These are phyloP conservation scores for Triplophysa rosa DNA, from an alignment of 2,113 vertebrate genomes.

Conservation along the genomic window DNA sequence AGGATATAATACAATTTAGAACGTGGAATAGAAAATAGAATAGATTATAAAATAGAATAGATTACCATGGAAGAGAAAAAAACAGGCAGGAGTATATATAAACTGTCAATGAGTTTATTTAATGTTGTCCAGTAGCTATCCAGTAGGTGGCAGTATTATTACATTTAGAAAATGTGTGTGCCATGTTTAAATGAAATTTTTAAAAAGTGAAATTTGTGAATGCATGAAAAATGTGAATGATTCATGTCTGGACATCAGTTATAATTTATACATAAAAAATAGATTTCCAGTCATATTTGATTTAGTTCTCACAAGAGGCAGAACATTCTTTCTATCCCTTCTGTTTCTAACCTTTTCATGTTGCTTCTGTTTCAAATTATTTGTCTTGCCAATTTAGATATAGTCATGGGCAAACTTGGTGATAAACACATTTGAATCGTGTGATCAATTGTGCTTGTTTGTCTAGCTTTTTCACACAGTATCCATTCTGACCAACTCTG, in stretches of 20 bases:
- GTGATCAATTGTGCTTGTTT: background rate
- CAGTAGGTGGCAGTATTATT: constrained; percentile 58
- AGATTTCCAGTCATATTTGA: background rate
- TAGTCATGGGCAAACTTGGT: background rate
- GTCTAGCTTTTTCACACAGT: background rate
- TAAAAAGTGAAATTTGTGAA: too few species aligned
- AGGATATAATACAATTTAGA: too few species aligned
- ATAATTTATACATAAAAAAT: background rate
- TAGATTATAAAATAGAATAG: background rate
- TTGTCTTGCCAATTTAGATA: too few species aligned
- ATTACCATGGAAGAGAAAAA: background rate
- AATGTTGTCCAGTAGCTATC: constrained; percentile 6
- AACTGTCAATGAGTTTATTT: too few species aligned
- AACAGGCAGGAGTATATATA: too few species aligned
- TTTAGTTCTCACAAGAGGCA: background rate
- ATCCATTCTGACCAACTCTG: background rate
- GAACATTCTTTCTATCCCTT: background rate
- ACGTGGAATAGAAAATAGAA: too few species aligned
- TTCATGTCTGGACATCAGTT: background rate
- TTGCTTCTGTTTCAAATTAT: background rate
- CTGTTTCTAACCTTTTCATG: background rate
- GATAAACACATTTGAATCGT: background rate
- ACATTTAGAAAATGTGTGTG: background rate
- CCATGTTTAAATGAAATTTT: background rate
- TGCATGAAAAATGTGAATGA: background rate